These are phyloP conservation scores for Muricea muricata DNA, from an alignment of 92 coral and sea anemone genomes.

Conservation along the genomic window DNA sequence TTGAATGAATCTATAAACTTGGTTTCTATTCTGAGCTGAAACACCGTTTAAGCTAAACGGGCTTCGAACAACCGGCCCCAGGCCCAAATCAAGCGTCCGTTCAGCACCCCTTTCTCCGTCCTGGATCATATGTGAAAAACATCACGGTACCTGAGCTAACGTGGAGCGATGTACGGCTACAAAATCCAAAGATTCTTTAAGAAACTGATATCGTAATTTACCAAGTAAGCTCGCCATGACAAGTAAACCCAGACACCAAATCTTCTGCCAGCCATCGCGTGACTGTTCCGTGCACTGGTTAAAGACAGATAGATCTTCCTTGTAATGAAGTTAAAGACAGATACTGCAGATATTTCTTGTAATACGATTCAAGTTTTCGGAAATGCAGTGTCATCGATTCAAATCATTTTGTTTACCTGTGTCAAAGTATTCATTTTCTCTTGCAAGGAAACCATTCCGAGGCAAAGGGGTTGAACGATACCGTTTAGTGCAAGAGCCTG, in stretches of 20 bases:
- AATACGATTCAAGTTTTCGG: no score
- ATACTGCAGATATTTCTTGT: no score
- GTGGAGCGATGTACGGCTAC: slow-evolving; percentile 94
- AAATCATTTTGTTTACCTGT: not conserved
- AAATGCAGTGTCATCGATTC: no score
- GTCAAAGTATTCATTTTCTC: not conserved
- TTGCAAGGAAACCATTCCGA: slow-evolving; percentile 76
- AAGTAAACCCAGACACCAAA: slow-evolving; percentile 91
- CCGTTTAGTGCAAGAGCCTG: slow-evolving; percentile 86
- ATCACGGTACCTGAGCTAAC: slow-evolving; percentile 72
- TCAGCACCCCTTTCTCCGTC: no score
- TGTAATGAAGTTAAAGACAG: no score
- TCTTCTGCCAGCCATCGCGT: slow-evolving; percentile 73
- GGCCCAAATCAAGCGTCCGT: no score
- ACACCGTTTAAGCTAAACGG: no score
- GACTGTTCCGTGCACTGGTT: not conserved
- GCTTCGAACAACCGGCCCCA: no score
- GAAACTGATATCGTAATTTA: slow-evolving; percentile 87
- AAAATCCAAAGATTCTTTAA: slow-evolving; percentile 93
- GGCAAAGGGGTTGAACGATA: slow-evolving; percentile 84
- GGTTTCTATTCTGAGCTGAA: no score
- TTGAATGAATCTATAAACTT: no score
- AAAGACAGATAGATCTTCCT: no score
- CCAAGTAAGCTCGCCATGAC: slow-evolving; percentile 94
- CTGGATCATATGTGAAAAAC: no score